Conservation (phyloP, 2,888 invertebrate genomes). For the Hydrotaea cyrtoneurina region DNA sequence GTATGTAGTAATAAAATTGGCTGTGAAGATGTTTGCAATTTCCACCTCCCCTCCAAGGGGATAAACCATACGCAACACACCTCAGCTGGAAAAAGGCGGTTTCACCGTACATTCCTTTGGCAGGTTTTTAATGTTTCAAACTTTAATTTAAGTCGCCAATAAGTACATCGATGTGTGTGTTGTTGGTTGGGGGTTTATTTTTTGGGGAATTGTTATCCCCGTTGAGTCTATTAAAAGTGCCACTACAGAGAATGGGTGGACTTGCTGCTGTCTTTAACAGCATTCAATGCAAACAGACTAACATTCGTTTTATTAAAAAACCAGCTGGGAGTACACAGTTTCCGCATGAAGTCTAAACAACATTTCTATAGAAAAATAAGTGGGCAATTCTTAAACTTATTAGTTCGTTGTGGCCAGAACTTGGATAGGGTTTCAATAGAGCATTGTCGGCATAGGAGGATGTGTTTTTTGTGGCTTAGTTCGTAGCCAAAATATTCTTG, state of each 20-base stretch:
- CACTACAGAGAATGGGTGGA: constrained; percentile 27
- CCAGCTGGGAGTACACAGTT: constrained; percentile 9
- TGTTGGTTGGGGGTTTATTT: background rate
- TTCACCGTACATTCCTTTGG: background rate
- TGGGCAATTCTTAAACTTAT: too few relatives aligned
- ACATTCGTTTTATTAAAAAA: constrained; percentile 18
- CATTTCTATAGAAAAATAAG: too few relatives aligned
- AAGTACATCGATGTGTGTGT: background rate
- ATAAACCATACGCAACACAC: too few relatives aligned
- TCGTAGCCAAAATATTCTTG: too few relatives aligned
- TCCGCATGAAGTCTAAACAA: background rate
- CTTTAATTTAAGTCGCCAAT: constrained; percentile 14
- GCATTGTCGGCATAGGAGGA: too few relatives aligned
- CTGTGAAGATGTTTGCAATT: background rate
- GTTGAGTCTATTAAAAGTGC: constrained; percentile 9
- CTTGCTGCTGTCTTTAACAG: background rate
- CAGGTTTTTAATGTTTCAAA: constrained; percentile 5
- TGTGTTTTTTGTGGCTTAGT: too few relatives aligned
- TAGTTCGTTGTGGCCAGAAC: too few relatives aligned
- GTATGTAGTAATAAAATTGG: background rate
- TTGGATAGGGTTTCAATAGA: too few relatives aligned
- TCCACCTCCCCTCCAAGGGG: too few relatives aligned
- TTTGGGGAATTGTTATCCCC: background rate
- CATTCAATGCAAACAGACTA: background rate
- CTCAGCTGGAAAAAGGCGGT: background rate